Evolutionary conservation across 2,113 vertebrate genomes (phyloP), one percentile per base, ranked within the genome.

Genomic region (Stigmatopora nigra): DNA sequence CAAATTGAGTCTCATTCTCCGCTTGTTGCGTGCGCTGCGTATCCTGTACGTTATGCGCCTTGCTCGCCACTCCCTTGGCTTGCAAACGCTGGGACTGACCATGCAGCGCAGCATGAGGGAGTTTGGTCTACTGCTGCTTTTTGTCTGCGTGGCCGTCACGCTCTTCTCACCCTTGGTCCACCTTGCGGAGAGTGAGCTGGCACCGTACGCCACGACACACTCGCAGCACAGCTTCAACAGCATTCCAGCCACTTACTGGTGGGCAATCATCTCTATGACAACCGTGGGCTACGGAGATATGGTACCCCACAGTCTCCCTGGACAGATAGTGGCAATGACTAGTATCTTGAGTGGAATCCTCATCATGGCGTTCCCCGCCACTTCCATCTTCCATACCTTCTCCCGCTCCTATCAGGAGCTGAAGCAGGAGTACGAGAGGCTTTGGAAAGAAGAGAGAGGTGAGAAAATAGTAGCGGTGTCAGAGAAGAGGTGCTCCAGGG

Each of bases 181-280:
- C 12, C 82, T 98, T 0, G 94, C 94, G 0, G 96, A 98, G 85
- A 98, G 92, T 0, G 94, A 98, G 66, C 91, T 94, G 0, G 73
- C 86, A 0, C 83, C 86, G 0, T 73, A 74, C 1, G 80, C 87
- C 0, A 78, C 82, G 55, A 91, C 91, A 4, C 89, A 90, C 48
- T 91, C 92, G 14, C 91, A 87, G 4, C 83, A 95, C 59, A 90
- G 95, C 61, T 98, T 98, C 77, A 96, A 92, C 73, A 98, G 96
- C 86, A 96, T 98, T 72, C 96, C 96, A 0, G 94, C 95, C 4
- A 94, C 94, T 0, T 98, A 97, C 65, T 98, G 96, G 96, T 98
- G 96, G 96, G 95, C 96, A 53, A 94, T 98, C 86, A 98, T 98
- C 84, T 98, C 96, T 64, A 98, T 98, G 96, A 98, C 96, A 0